phyloP scores from a whole-genome alignment of 2,113 vertebrate genomes.

The Microtus richardsoni region DNA sequence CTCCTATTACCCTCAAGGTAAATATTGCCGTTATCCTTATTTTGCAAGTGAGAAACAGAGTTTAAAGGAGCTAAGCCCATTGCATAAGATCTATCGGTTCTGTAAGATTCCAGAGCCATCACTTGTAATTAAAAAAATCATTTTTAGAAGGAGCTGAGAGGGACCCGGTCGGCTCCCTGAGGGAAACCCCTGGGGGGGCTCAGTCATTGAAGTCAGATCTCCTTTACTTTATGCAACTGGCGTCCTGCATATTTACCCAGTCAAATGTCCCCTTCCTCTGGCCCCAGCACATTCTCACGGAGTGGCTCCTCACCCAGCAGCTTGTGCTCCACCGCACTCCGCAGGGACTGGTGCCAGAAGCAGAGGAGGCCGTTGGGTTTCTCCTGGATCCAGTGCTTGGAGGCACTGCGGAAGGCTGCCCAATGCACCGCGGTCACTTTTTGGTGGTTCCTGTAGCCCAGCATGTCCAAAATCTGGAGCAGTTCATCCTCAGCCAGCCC shows the following conservation, averaged over 20 bases:
- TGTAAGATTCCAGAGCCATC: background rate
- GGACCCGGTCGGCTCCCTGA: background rate
- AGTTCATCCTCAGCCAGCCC: constrained; percentile 54
- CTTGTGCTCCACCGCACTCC: constrained; percentile 31
- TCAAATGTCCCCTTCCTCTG: background rate
- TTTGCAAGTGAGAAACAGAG: background rate
- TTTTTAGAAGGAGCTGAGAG: background rate
- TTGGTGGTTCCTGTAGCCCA: constrained; percentile 57
- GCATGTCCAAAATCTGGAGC: constrained; percentile 61
- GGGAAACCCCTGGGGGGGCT: background rate
- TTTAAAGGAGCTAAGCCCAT: background rate
- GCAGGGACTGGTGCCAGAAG: constrained; percentile 77
- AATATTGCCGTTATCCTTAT: background rate
- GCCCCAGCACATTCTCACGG: background rate
- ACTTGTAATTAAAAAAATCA: background rate
- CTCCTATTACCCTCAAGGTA: background rate
- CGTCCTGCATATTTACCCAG: background rate
- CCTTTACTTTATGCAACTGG: background rate
- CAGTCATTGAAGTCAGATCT: background rate
- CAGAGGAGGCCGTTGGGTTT: constrained; percentile 53
- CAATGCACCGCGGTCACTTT: constrained; percentile 72
- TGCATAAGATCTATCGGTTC: background rate
- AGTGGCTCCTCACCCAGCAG: constrained; percentile 66
- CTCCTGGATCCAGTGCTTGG: constrained; percentile 77
- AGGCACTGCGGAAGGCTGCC: constrained; percentile 67